Evolutionary conservation across 2,797 vertebrate species (phyloP), one percentile per base, ranked within the genome.

Genomic region (Neosalanx taihuensis): DNA sequence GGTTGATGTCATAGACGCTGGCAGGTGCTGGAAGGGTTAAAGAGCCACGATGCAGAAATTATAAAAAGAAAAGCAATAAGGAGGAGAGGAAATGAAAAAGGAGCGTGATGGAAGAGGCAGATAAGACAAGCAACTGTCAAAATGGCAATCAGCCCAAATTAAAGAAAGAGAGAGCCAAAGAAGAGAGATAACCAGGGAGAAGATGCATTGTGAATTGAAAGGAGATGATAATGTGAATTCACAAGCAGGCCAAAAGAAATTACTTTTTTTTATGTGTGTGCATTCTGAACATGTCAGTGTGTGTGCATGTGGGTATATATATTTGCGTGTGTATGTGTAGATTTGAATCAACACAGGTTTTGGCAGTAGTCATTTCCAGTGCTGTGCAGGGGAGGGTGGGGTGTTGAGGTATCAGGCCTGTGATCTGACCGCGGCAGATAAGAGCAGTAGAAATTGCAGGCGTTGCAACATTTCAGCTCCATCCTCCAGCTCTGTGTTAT

Each of bases 61-160:
- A 72, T n/a, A 30, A 35, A 73, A 73, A 76, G 73, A 80, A 77
- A 83, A 79, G 81, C 79, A 89, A 90, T 86, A 87, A 85, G 75
- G 78, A 26, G 70, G 70, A 76, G 79, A 89, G 88, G 87, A 90
- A 91, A 90, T 90, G 86, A 89, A 87, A 89, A 82, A 77, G 72
- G 74, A 37, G 79, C 71, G 80, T 73, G 85, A 88, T 81, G 83
- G 65, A 75, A 69, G 56, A 64, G 30, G 67, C 4, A 61, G 85
- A 86, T 87, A 87, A 78, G 72, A 76, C 10, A 67, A 62, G 69
- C 72, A 70, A 75, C 82, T 58, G 69, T 85, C 77, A 83, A 76
- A 78, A 82, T 83, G 63, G 64, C 79, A 85, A 85, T 87, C 76
- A 81, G 37, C 70, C 80, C 65, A 77, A 85, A 79, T 84, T 69